These are phyloP conservation scores for Fregata magnificens DNA, from an alignment of 2,113 vertebrate genomes.

Conservation along the genomic window DNA sequence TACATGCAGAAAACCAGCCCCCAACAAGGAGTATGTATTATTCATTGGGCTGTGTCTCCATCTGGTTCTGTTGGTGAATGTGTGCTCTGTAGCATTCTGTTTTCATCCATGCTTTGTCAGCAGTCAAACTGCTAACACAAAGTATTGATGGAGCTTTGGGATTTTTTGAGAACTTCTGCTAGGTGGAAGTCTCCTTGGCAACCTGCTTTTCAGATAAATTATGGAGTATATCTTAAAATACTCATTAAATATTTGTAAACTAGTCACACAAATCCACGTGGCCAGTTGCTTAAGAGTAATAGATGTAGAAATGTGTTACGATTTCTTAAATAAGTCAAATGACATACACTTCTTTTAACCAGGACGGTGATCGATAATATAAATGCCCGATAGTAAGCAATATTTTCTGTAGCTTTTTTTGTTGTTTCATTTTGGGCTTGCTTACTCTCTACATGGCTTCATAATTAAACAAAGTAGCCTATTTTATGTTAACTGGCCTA, in stretches of 20 bases:
- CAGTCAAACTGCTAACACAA: neutral
- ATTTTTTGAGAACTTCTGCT: neutral
- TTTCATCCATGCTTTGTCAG: neutral
- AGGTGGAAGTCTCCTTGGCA: slow-evolving; percentile 15
- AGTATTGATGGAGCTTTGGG: neutral
- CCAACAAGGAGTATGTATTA: neutral
- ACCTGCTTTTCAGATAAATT: neutral
- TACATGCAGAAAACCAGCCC: neutral
- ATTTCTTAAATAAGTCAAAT: neutral
- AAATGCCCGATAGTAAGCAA: rapidly evolving
- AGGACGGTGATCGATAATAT: rapidly evolving
- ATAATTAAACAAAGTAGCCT: neutral
- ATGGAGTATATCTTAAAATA: rapidly evolving
- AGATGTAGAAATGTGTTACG: rapidly evolving
- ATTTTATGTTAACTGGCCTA: neutral
- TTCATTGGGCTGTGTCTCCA: neutral
- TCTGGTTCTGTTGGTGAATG: neutral
- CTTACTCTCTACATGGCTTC: neutral
- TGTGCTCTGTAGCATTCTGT: neutral
- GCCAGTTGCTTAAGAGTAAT: rapidly evolving
- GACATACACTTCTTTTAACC: rapidly evolving
- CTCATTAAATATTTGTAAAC: neutral
- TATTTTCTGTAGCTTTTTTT: neutral
- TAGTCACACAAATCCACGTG: rapidly evolving
- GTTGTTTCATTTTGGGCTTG: neutral